Evolutionary conservation across 2,797 vertebrate species (phyloP).

Genomic region (Crypturellus tataupa): DNA sequence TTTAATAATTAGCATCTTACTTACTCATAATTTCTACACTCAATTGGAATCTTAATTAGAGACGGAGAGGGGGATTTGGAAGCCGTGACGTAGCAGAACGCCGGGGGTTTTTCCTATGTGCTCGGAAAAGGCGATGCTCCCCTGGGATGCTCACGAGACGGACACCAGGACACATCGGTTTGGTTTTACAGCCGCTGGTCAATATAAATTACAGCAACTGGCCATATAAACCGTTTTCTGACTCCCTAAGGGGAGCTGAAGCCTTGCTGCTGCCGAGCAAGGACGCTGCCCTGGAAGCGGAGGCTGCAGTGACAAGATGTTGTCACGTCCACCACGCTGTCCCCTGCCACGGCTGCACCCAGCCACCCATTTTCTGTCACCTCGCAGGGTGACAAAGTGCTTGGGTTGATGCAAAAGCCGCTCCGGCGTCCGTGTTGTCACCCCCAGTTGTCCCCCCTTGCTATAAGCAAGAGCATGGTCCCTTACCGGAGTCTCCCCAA

Average conservation of each 20-base stretch:
- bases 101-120: neutral
- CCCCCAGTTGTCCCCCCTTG: neutral
- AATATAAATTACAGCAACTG: too few relatives aligned
- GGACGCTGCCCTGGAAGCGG: neutral
- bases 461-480: fast-evolving
- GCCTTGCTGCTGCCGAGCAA: too few relatives aligned
- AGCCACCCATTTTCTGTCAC: too few relatives aligned
- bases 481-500: fast-evolving
- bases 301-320: too few relatives aligned
- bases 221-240: neutral
- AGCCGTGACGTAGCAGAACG: neutral
- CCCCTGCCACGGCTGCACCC: too few relatives aligned
- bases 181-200: neutral
- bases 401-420: neutral
- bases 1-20: conserved; percentile 74
- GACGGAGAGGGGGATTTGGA: conserved; percentile 9
- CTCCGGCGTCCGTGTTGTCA: neutral
- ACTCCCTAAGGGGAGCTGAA: too few relatives aligned
- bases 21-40: conserved; percentile 65
- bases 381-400: neutral
- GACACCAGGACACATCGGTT: neutral
- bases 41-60: conserved; percentile 72
- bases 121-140: neutral
- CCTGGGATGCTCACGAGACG: neutral
- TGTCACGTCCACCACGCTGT: too few relatives aligned